Conservation (phyloP, 2,113 vertebrate species). For the Pelusios castaneus region DNA sequence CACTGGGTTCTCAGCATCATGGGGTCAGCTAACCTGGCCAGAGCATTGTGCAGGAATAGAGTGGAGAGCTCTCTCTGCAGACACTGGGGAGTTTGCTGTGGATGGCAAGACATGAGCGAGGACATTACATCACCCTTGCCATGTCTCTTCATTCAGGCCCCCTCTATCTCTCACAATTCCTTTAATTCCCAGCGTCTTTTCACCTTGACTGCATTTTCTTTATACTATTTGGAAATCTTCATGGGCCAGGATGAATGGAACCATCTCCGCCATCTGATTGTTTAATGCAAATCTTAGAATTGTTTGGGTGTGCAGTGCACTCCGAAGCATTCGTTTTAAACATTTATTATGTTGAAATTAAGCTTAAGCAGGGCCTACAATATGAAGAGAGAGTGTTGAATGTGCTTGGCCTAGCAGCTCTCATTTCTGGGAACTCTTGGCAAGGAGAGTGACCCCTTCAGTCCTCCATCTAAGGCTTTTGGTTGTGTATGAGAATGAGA, state of each 20-base stretch:
- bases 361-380: background rate
- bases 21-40: background rate
- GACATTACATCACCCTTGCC: background rate
- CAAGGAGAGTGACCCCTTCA: background rate
- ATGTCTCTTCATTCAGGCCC: background rate
- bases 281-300: background rate
- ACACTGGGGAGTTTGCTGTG: background rate
- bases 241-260: background rate
- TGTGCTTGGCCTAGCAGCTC: background rate
- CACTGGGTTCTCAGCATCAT: background rate
- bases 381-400: background rate
- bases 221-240: background rate
- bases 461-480: background rate
- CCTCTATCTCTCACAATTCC: background rate
- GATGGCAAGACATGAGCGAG: background rate
- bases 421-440: background rate
- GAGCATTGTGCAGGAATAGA: background rate
- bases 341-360: background rate
- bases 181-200: background rate
- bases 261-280: background rate
- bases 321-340: background rate
- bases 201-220: background rate
- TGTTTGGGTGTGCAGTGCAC: background rate
- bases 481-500: background rate
- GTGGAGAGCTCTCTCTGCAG: background rate